These are phyloP conservation scores for Spinus pinus DNA, from an alignment of 2,797 vertebrate genomes.

Conservation along the genomic window DNA sequence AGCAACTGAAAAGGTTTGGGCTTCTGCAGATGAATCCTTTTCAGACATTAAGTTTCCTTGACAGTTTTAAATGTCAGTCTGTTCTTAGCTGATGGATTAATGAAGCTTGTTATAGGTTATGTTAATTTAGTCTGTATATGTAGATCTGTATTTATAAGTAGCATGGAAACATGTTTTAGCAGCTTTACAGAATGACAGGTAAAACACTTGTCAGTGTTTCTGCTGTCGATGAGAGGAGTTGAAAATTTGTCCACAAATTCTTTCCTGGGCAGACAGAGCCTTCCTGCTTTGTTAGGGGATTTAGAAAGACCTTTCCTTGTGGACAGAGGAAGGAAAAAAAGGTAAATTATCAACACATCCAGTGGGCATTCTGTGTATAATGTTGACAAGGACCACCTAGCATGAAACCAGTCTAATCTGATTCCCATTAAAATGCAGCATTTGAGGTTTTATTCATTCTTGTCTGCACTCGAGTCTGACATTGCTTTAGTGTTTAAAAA, in stretches of 20 bases:
- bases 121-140: constrained; percentile 25
- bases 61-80: constrained; percentile 48
- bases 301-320: neutral
- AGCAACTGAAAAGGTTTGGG: neutral
- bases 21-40: constrained; percentile 18
- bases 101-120: constrained; percentile 2
- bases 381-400: constrained; percentile 17
- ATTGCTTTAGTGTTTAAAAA: constrained; percentile 34
- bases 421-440: constrained; percentile 59
- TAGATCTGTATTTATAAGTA: constrained; percentile 4
- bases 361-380: constrained; percentile 15
- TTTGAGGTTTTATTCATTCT: constrained; percentile 56
- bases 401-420: constrained; percentile 56
- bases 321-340: constrained; percentile 38
- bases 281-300: constrained; percentile 8
- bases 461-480: neutral
- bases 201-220: neutral
- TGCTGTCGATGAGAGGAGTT: neutral
- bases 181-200: neutral
- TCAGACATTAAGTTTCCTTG: neutral
- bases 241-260: constrained; percentile 6
- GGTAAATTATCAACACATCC: constrained; percentile 24
- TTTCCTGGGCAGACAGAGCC: neutral
- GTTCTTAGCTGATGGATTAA: constrained; percentile 42
- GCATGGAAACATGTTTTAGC: constrained; percentile 6